Conservation (phyloP, 2,797 vertebrate genomes). For the Fringilla coelebs region DNA sequence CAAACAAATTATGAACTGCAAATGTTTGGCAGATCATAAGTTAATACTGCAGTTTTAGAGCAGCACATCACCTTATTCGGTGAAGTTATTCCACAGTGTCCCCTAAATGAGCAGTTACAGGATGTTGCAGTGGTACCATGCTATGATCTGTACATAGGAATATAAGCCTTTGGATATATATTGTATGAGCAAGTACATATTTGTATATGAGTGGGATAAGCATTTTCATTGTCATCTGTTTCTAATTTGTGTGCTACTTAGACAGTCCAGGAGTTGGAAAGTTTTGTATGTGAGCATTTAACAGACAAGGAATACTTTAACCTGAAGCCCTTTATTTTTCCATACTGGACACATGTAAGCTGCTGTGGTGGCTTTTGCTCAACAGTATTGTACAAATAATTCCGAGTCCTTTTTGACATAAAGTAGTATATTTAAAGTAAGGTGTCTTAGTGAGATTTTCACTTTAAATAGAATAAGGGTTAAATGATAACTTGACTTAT, state of each 20-base stretch:
- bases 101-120: not conserved
- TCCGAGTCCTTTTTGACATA: slow-evolving; percentile 48
- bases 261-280: slow-evolving; percentile 15
- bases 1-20: not conserved
- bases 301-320: slow-evolving; percentile 12
- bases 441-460: slow-evolving; percentile 67
- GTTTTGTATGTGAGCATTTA: slow-evolving; percentile 9
- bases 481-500: slow-evolving; percentile 86
- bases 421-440: slow-evolving; percentile 71
- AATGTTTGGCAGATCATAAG: not conserved
- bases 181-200: not conserved
- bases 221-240: not conserved
- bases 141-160: not conserved
- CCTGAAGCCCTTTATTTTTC: slow-evolving; percentile 33
- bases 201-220: not conserved
- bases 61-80: not conserved
- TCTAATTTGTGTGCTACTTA: slow-evolving; percentile 44
- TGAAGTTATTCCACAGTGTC: not conserved
- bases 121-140: not conserved
- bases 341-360: not conserved
- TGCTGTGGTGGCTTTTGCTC: not conserved
- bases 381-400: slow-evolving; percentile 43
- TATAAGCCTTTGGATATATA: not conserved
- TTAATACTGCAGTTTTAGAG: not conserved
- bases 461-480: slow-evolving; percentile 79